A percentile compares a stretch with the other conserved stretches of the same genome.
These are phyloP conservation scores for Nibea coibor DNA, from an alignment of 2,113 vertebrate genomes.

Conservation along the genomic window DNA sequence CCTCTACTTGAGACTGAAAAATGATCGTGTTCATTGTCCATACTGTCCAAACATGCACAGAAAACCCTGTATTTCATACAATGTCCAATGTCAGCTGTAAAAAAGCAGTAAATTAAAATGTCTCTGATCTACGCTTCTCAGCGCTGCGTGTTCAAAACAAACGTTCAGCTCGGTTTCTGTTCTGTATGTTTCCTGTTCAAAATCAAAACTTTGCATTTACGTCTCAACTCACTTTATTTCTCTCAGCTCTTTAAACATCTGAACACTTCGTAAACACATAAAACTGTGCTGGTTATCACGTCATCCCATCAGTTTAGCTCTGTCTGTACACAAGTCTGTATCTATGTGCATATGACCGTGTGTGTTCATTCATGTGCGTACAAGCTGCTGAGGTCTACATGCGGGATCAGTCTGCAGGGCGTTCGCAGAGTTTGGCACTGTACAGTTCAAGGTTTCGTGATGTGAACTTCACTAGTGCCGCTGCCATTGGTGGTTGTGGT, in stretches of 20 bases:
- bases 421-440: background rate
- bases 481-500: conserved; percentile 91
- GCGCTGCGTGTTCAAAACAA: conserved; percentile 13
- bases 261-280: conserved; percentile 70
- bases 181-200: background rate
- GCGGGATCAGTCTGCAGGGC: conserved; percentile 23
- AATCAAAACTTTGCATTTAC: conserved; percentile 29
- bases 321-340: conserved; percentile 23
- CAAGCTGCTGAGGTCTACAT: conserved; percentile 56
- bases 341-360: conserved; percentile 17
- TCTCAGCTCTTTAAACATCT: conserved; percentile 14
- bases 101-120: background rate
- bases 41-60: background rate
- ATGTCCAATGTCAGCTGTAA: background rate
- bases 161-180: background rate
- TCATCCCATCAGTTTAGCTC: background rate
- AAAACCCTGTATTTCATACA: too few relatives aligned
- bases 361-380: conserved; percentile 35
- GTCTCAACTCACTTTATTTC: conserved; percentile 6
- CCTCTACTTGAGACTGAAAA: background rate
- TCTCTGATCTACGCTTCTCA: background rate
- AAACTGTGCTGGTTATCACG: conserved; percentile 69
- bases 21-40: background rate
- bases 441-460: conserved; percentile 88
- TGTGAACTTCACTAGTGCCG: conserved; percentile 89